Conservation (phyloP, 1,140 invertebrate genomes). For the Chymomyza costata region DNA sequence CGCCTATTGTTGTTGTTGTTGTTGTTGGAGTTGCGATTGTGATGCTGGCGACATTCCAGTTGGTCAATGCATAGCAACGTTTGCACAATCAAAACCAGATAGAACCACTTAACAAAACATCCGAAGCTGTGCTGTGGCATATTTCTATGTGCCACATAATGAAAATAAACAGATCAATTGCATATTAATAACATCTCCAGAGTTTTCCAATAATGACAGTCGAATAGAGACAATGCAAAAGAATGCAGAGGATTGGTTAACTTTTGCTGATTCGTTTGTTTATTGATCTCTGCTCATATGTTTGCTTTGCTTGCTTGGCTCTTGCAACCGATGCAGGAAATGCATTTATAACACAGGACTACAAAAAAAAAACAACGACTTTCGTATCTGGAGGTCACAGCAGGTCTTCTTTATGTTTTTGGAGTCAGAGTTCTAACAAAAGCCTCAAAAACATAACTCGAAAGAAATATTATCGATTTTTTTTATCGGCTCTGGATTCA, state of each 20-base stretch:
- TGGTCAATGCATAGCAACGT: constrained; percentile 49
- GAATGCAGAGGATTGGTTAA: too few relatives aligned
- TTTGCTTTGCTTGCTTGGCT: constrained; percentile 29
- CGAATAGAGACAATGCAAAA: too few relatives aligned
- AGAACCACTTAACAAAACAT: constrained; percentile 64
- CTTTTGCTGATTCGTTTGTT: constrained; percentile 23
- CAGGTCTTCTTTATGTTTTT: too few relatives aligned
- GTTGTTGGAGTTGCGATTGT: constrained; percentile 50
- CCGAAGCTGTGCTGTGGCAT: constrained; percentile 50
- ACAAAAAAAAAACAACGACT: too few relatives aligned
- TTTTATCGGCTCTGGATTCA: too few relatives aligned
- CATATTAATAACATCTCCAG: constrained; percentile 21
- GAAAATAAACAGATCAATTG: constrained; percentile 18
- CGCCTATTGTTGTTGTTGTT: constrained; percentile 40
- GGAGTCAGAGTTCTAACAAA: too few relatives aligned
- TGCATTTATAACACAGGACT: too few relatives aligned
- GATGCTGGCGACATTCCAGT: constrained; percentile 59
- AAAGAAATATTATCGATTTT: too few relatives aligned
- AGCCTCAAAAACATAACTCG: too few relatives aligned
- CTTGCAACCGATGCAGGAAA: too few relatives aligned
- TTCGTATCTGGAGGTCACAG: too few relatives aligned
- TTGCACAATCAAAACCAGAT: constrained; percentile 63
- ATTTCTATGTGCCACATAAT: constrained; percentile 35
- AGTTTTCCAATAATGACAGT: too few relatives aligned
- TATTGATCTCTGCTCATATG: constrained; percentile 11